Evolutionary conservation across 2,888 invertebrate genomes (phyloP).

Genomic region (Tetranychus truncatus): DNA sequence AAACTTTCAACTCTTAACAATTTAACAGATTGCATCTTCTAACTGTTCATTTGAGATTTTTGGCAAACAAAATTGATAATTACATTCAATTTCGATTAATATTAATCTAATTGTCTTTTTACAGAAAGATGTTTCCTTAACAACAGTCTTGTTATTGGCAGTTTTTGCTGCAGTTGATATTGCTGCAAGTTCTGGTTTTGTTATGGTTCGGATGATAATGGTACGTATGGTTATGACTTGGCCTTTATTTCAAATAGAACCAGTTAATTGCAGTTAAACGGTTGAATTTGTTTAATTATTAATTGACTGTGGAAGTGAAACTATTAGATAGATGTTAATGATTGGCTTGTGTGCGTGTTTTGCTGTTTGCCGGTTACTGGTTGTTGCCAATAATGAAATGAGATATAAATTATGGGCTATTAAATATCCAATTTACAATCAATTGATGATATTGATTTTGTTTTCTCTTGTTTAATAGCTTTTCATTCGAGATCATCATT

Average conservation of each 20-base stretch:
- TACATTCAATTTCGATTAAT: neutral
- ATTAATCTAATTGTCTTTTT: constrained; percentile 3
- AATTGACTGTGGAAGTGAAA: too few species aligned
- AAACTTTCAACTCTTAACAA: too few species aligned
- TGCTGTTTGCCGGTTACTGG: too few species aligned
- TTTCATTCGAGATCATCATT: constrained; percentile 26
- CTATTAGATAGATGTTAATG: too few species aligned
- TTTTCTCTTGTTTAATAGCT: constrained; percentile 19
- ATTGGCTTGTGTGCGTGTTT: too few species aligned
- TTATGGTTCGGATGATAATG: constrained; percentile 28
- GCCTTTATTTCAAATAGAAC: too few species aligned
- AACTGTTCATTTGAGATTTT: too few species aligned
- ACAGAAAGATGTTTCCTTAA: constrained; percentile 14
- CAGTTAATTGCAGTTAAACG: neutral
- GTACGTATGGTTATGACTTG: neutral
- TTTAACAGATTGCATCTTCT: too few species aligned
- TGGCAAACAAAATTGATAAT: neutral
- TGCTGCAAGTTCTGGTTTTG: constrained; percentile 28
- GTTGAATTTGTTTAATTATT: too few species aligned
- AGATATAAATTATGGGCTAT: too few species aligned
- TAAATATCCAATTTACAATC: too few species aligned
- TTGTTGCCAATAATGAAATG: too few species aligned
- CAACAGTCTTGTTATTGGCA: constrained; percentile 26
- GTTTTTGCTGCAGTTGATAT: constrained; percentile 28
- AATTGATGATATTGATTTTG: neutral